phyloP scores from a whole-genome alignment of 1,140 invertebrate species.

The Saccostrea glomerata region DNA sequence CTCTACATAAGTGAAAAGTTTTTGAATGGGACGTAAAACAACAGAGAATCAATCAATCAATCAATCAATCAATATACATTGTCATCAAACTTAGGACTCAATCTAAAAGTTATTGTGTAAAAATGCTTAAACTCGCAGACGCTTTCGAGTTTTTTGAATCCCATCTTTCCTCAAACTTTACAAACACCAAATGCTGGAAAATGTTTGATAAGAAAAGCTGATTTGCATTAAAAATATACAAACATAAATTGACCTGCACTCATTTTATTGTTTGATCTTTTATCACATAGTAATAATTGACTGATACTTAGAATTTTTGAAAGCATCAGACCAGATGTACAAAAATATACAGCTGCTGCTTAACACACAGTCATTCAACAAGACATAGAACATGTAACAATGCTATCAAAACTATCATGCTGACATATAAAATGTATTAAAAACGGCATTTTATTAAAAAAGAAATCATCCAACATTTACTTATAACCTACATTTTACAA shows the following conservation, averaged over 20 bases:
- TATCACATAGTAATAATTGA: not conserved
- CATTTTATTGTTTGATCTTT: conserved; percentile 20
- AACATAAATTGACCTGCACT: not conserved
- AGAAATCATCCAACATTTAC: not conserved
- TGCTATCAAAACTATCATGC: not conserved
- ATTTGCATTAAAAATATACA: not conserved
- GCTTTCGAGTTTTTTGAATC: no score
- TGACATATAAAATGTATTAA: not conserved
- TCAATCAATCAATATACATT: no score
- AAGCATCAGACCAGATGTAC: not conserved
- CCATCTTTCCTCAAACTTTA: no score
- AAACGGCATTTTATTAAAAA: not conserved
- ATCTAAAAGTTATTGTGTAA: no score
- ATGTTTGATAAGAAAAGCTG: not conserved
- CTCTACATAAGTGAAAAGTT: no score
- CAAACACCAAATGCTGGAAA: no score
- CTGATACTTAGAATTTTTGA: not conserved
- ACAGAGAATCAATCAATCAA: no score
- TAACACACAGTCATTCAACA: conserved; percentile 4
- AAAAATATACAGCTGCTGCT: conserved; percentile 22
- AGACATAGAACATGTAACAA: conserved; percentile 7
- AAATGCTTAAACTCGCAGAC: no score
- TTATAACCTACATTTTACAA: not conserved
- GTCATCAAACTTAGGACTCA: no score
- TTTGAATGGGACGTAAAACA: no score